phyloP scores from a whole-genome alignment of 2,113 vertebrate species.

The Genyomyrus donnyi region DNA sequence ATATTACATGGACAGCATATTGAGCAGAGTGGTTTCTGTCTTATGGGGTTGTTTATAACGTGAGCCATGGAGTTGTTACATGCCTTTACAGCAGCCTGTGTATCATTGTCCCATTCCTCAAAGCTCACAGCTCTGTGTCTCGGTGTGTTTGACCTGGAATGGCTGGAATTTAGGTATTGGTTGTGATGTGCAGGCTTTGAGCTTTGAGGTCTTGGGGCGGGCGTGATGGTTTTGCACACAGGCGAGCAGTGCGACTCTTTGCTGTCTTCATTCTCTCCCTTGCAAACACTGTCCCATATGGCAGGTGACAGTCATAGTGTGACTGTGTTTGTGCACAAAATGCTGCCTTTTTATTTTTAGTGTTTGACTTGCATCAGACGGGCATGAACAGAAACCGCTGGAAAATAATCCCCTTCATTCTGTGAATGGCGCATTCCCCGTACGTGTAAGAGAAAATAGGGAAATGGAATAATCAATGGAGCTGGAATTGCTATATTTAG shows the following conservation, averaged over 20 bases:
- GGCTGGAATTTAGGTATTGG: background rate
- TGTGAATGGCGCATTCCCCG: background rate
- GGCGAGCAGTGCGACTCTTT: background rate
- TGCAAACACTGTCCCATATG: background rate
- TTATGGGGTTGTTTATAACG: constrained; percentile 33
- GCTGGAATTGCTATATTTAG: background rate
- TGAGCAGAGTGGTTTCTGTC: constrained; percentile 29
- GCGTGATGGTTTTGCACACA: background rate
- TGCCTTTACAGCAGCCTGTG: constrained; percentile 28
- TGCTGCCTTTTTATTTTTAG: background rate
- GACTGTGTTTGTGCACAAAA: background rate
- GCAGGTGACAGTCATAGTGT: background rate
- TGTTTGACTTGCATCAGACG: background rate
- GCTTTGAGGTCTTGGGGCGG: background rate
- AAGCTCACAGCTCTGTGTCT: constrained; percentile 26
- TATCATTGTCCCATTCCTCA: constrained; percentile 24
- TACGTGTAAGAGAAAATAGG: background rate
- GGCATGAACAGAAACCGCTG: background rate
- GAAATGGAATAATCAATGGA: background rate
- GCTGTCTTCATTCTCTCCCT: background rate
- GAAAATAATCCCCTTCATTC: background rate
- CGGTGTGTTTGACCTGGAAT: constrained; percentile 17
- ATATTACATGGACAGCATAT: background rate
- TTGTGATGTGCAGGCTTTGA: background rate
- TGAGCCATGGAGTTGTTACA: constrained; percentile 30